Conservation (phyloP, 1,140 invertebrate species). For the Diorhabda sublineata region DNA sequence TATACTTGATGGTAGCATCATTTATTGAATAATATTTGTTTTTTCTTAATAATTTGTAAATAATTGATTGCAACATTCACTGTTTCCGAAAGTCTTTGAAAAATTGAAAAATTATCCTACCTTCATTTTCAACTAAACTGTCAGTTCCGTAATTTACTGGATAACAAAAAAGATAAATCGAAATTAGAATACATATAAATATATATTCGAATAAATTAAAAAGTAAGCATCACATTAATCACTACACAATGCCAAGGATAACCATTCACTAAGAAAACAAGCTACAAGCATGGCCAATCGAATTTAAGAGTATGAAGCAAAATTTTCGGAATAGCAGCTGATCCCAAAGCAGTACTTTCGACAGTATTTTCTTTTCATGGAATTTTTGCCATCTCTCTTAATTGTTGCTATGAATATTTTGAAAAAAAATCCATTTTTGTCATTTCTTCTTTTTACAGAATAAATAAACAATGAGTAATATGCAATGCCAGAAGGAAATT, state of each 20-base stretch:
- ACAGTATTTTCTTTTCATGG: too few species aligned
- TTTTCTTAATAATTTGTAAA: too few species aligned
- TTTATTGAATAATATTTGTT: too few species aligned
- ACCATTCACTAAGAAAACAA: slow-evolving; percentile 12
- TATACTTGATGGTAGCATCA: too few species aligned
- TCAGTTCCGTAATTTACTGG: slow-evolving; percentile 42
- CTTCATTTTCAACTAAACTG: slow-evolving; percentile 48
- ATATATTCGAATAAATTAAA: background rate
- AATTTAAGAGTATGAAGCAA: background rate
- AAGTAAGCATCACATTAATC: slow-evolving; percentile 19
- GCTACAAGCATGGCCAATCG: background rate
- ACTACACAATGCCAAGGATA: slow-evolving; percentile 43
- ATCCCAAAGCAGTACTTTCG: too few species aligned
- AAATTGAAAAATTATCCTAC: slow-evolving; percentile 36
- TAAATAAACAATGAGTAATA: too few species aligned
- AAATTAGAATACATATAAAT: slow-evolving; percentile 14
- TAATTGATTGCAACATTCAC: slow-evolving; percentile 17
- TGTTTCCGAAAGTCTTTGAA: background rate
- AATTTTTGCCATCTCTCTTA: too few species aligned
- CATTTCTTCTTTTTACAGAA: too few species aligned
- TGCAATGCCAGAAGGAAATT: too few species aligned
- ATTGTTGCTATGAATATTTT: too few species aligned
- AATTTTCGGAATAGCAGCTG: background rate
- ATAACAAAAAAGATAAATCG: slow-evolving; percentile 29
- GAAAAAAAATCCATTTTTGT: too few species aligned